phyloP scores from a whole-genome alignment of 2,113 vertebrate species.

The Toxotes chatareus region DNA sequence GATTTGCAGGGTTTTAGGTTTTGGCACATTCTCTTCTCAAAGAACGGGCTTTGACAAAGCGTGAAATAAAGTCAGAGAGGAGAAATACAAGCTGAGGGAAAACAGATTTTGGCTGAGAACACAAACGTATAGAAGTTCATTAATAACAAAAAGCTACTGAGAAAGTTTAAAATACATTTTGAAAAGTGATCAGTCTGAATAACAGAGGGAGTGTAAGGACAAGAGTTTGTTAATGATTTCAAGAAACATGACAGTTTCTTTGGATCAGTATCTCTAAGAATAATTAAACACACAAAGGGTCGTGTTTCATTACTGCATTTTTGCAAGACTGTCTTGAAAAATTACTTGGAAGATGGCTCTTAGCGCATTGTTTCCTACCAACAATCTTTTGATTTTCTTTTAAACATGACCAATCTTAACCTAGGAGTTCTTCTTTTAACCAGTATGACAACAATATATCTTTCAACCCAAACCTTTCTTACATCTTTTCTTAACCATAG shows the following conservation, averaged over 20 bases:
- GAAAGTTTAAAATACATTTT: neutral
- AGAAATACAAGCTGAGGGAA: neutral
- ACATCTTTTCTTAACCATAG: neutral
- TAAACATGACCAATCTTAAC: neutral
- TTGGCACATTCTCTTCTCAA: neutral
- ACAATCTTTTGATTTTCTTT: neutral
- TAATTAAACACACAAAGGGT: neutral
- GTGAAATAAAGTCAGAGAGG: constrained; percentile 11
- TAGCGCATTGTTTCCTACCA: neutral
- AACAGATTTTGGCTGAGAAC: neutral
- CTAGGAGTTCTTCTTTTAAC: neutral
- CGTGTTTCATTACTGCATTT: neutral
- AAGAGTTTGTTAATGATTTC: neutral
- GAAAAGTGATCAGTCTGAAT: neutral
- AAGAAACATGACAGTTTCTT: neutral
- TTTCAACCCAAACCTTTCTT: neutral
- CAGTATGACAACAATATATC: neutral
- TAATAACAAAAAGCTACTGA: neutral
- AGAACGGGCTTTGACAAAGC: constrained; percentile 3
- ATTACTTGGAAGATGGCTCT: neutral
- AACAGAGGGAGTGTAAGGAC: neutral
- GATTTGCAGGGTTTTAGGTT: neutral
- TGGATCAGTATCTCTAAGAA: neutral
- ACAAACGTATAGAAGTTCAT: neutral
- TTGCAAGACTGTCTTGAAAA: neutral